Base-by-base conservation (phyloP, 2,797 vertebrate species). In the Pseudochaenichthys georgianus region DNA sequence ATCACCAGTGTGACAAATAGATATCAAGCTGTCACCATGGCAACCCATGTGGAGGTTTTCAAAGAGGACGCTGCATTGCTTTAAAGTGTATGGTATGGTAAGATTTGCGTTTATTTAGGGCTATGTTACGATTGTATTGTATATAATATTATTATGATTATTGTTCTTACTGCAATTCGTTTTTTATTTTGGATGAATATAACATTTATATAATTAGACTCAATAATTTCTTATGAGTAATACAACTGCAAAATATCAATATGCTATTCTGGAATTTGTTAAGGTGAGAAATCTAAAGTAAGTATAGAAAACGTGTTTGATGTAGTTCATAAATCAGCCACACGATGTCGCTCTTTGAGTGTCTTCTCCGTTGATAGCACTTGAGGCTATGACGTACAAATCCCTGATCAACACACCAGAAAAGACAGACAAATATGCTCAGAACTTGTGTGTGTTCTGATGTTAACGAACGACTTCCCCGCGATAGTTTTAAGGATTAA, bases 1-100 rank as follows among this genome's bases (percentile, higher is more conserved):
- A 97, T 97, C 95, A 88, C 92, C 90, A 92, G 87, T 95, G 92
- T 95, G 94, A 95, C 95, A 95, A 96, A 96, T 88, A 95, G 92
- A 95, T 93, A 71, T 81, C 90, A 90, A 75, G 63, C 85, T 76
- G 94, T 96, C 92, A 85, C 95, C 95, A 96, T 96, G 95, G 96
- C 87, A 96, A 96, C 95, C 57, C 62, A 62, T 67, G 28, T 66
- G 91, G 93, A 50, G 91, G 85, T 94, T 59, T 93, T 93, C 89
- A 92, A 88, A 80, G 86, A 88, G 82, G 73, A 65, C 66, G 81
- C 69, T 52, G 73, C 86, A 64, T 72, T 61, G 11, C 45, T 62
- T 82, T 73, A 79, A 85, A 59, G 53, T 28, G 10, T 43, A 71
- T 13, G 16, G 16, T 58, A 7, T 17, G 9, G 4, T 53, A 17